Conservation (phyloP, 2,888 invertebrate genomes). For the Tipula lateralis region DNA sequence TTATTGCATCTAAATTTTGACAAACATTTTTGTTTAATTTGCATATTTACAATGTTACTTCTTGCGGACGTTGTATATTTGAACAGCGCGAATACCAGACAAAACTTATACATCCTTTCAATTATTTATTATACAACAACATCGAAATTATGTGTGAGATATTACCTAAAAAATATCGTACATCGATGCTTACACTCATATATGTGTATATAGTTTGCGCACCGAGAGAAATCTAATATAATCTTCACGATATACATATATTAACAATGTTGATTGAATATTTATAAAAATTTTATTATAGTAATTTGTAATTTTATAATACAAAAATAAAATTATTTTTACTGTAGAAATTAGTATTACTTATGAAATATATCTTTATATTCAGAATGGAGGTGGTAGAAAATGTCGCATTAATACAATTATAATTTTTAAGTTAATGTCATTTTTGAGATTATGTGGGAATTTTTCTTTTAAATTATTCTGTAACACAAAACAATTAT, state of each 20-base stretch:
- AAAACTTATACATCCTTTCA: not conserved
- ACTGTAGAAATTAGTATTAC: not conserved
- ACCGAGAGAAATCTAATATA: not conserved
- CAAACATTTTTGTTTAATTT: not conserved
- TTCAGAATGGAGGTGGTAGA: not conserved
- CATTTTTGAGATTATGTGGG: not conserved
- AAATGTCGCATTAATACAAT: conserved; percentile 1
- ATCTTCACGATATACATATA: not conserved
- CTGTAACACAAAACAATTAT: not conserved
- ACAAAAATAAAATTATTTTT: not conserved
- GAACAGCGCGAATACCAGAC: not conserved
- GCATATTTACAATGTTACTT: conserved; percentile 19
- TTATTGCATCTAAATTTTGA: not conserved
- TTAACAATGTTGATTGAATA: not conserved
- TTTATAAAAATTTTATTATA: not conserved
- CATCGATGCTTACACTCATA: too few species aligned
- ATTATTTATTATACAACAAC: not conserved
- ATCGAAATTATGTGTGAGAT: not conserved
- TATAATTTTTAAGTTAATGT: not conserved
- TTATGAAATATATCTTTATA: not conserved
- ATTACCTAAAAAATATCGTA: not conserved
- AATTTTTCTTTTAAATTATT: not conserved
- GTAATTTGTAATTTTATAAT: not conserved
- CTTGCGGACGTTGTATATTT: conserved; percentile 20
- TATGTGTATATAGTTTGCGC: not conserved